Percentiles rank a stretch among this genome's conserved stretches.
Evolutionary conservation across 2,888 invertebrate genomes (phyloP).

Genomic region (Rhagium mordax): DNA sequence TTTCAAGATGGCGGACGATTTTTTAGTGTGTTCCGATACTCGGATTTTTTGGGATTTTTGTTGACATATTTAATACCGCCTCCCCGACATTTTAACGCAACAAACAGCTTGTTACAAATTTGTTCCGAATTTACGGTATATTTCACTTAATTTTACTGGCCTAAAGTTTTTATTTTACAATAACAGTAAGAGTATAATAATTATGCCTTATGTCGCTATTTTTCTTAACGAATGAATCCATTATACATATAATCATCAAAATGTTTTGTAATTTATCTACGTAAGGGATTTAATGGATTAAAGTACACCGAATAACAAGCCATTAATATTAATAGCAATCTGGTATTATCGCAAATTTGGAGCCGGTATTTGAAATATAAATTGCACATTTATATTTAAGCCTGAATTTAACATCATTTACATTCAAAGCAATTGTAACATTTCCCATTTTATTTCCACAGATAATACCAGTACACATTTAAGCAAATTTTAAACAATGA

Average conservation of each 20-base stretch:
- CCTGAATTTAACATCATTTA: background rate
- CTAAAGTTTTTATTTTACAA: too few species aligned
- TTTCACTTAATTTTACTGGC: too few species aligned
- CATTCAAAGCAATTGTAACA: background rate
- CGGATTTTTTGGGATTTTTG: too few species aligned
- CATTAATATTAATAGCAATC: conserved; percentile 1
- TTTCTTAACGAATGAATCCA: background rate
- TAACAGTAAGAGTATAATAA: too few species aligned
- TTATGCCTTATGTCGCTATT: too few species aligned
- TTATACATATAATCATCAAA: background rate
- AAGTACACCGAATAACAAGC: background rate
- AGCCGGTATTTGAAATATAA: background rate
- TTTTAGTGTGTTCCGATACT: too few species aligned
- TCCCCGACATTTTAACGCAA: too few species aligned
- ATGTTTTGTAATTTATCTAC: background rate
- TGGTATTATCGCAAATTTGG: background rate
- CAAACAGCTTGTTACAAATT: too few species aligned
- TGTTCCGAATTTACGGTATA: too few species aligned
- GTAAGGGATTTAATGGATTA: background rate
- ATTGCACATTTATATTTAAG: background rate
- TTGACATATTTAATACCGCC: too few species aligned
- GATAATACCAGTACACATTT: background rate
- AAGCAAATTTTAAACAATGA: background rate
- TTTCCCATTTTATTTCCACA: background rate
- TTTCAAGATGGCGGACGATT: too few species aligned